phyloP scores from a whole-genome alignment of 2,888 invertebrate species.

The Cremastobaeus sp. region DNA sequence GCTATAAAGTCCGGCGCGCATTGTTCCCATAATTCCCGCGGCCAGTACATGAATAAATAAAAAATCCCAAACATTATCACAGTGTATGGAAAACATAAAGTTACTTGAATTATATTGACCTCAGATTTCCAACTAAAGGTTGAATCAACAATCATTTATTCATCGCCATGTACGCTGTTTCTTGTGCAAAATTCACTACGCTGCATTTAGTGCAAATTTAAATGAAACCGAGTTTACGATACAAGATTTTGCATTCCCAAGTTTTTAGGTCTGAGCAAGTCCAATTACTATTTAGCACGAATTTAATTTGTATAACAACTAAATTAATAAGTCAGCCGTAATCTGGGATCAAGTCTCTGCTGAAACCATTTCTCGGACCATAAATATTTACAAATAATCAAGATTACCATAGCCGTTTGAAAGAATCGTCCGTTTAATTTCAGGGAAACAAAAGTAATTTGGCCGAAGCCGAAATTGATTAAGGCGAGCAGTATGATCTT shows the following conservation, averaged over 20 bases:
- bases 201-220: conserved; percentile 57
- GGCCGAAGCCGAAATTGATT: conserved; percentile 20
- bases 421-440: conserved; percentile 1
- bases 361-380: conserved; percentile 11
- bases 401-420: neutral
- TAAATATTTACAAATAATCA: conserved; percentile 25
- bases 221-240: conserved; percentile 49
- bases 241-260: conserved; percentile 52
- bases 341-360: conserved; percentile 27
- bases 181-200: conserved; percentile 47
- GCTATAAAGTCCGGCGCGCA: neutral
- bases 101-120: conserved; percentile 47
- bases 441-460: conserved; percentile 6
- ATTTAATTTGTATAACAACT: conserved; percentile 42
- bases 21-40: conserved; percentile 4
- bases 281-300: conserved; percentile 32
- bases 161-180: conserved; percentile 31
- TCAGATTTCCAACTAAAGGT: conserved; percentile 47
- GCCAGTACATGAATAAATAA: conserved; percentile 26
- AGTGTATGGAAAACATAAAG: conserved; percentile 35
- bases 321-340: conserved; percentile 29
- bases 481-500: conserved; percentile 7
- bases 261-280: conserved; percentile 32
- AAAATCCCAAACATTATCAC: conserved; percentile 37
- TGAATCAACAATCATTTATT: conserved; percentile 56